A percentile compares a stretch with the other conserved stretches of the same genome.
Evolutionary conservation across 1,140 invertebrate genomes (phyloP).

Genomic region (Mycetomoellerius zeteki): DNA sequence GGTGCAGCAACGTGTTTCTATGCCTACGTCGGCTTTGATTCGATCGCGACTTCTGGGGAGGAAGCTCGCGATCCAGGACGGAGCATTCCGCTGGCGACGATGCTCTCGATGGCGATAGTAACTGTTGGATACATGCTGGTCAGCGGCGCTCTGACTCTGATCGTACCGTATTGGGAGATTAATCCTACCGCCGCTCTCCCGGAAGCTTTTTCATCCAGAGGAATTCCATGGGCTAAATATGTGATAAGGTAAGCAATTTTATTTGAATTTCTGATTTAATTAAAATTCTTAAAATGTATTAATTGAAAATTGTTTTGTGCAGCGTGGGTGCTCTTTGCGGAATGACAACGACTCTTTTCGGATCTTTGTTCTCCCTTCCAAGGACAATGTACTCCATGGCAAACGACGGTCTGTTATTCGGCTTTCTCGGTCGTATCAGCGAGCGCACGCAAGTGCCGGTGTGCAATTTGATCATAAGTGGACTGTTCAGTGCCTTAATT

Average conservation of each 20-base stretch:
- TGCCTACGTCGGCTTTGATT: constrained; percentile 95
- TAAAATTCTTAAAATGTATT: neutral
- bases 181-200: constrained; percentile 94
- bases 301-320: neutral
- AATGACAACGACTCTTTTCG: constrained; percentile 95
- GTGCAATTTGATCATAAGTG: constrained; percentile 93
- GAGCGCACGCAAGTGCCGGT: constrained; percentile 94
- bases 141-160: constrained; percentile 93
- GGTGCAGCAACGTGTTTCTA: constrained; percentile 97
- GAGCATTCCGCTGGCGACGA: constrained; percentile 94
- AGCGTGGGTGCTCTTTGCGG: constrained; percentile 95
- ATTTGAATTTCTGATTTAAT: constrained; percentile 31
- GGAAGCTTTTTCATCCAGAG: constrained; percentile 92
- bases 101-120: constrained; percentile 93
- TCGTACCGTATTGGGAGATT: constrained; percentile 93
- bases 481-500: constrained; percentile 92
- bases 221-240: constrained; percentile 94
- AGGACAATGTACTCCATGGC: constrained; percentile 96
- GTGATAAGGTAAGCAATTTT: constrained; percentile 88
- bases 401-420: constrained; percentile 94
- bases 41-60: constrained; percentile 95
- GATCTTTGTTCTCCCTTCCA: constrained; percentile 94
- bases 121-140: constrained; percentile 94
- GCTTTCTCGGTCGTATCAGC: constrained; percentile 91
- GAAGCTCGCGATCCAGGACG: constrained; percentile 93